phyloP scores from a whole-genome alignment of 2,113 vertebrate species.

The Anolis carolinensis region DNA sequence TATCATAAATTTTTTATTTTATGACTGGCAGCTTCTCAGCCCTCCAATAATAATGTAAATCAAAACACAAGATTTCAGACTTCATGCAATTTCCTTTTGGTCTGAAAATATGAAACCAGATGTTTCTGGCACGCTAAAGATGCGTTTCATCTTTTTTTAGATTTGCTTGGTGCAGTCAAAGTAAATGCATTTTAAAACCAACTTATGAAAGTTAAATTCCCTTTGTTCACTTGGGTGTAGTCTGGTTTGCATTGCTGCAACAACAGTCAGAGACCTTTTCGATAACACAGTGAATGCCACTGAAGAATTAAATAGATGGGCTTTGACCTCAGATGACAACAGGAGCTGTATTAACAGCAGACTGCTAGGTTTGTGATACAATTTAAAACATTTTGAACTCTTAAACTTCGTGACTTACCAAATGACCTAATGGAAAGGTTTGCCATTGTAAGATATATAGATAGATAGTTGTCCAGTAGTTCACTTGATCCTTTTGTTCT shows the following conservation, averaged over 20 bases:
- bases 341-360: slow-evolving; percentile 76
- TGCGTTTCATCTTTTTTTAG: slow-evolving; percentile 92
- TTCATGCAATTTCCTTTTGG: slow-evolving; percentile 94
- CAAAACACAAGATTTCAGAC: slow-evolving; percentile 96
- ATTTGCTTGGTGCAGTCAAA: slow-evolving; percentile 85
- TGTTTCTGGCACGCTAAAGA: slow-evolving; percentile 93
- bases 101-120: slow-evolving; percentile 96
- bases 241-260: slow-evolving; percentile 97
- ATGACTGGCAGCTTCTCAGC: slow-evolving; percentile 84
- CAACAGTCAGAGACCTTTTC: slow-evolving; percentile 81
- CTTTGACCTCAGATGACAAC: slow-evolving; percentile 68
- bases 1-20: slow-evolving; percentile 84
- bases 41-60: slow-evolving; percentile 94
- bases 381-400: slow-evolving; percentile 59
- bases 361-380: slow-evolving; percentile 64
- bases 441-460: slow-evolving; percentile 43
- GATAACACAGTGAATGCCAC: slow-evolving; percentile 75
- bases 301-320: slow-evolving; percentile 75
- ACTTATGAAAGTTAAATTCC: slow-evolving; percentile 90
- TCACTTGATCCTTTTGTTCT: slow-evolving; percentile 70
- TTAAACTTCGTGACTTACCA: slow-evolving; percentile 42
- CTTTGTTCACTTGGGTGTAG: slow-evolving; percentile 88
- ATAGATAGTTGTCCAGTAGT: slow-evolving; percentile 55
- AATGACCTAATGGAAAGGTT: slow-evolving; percentile 34
- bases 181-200: slow-evolving; percentile 87